These are phyloP conservation scores for Tragopan temminckii DNA, from an alignment of 2,797 vertebrate genomes.

Conservation along the genomic window DNA sequence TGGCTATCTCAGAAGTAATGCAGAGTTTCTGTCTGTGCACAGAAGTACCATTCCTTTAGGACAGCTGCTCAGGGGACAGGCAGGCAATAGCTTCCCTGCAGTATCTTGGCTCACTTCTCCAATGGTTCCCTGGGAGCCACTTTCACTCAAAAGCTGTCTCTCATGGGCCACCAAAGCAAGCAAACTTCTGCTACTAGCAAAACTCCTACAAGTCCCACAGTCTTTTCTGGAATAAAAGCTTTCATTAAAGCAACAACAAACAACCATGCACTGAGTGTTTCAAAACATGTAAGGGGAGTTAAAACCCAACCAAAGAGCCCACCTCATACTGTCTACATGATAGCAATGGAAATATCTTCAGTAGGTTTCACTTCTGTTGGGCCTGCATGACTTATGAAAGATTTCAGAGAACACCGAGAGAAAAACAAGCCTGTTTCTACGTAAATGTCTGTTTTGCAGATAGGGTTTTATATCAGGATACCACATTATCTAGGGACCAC, in stretches of 20 bases:
- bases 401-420: neutral
- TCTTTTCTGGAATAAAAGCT: neutral
- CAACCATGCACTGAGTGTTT: neutral
- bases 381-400: accelerated
- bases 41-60: neutral
- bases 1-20: neutral
- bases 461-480: neutral
- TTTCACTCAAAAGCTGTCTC: neutral
- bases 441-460: neutral
- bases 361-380: neutral
- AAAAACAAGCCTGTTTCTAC: neutral
- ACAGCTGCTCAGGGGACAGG: neutral
- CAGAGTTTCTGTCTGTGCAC: neutral
- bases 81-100: neutral
- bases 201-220: neutral
- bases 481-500: neutral
- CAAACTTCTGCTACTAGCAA: neutral
- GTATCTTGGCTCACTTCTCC: neutral
- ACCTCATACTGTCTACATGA: neutral
- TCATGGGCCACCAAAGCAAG: neutral
- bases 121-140: neutral
- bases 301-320: neutral
- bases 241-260: neutral
- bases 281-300: neutral
- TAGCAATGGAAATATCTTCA: neutral